These are phyloP conservation scores for Archocentrus centrarchus DNA, from an alignment of 2,113 vertebrate genomes.

Conservation along the genomic window DNA sequence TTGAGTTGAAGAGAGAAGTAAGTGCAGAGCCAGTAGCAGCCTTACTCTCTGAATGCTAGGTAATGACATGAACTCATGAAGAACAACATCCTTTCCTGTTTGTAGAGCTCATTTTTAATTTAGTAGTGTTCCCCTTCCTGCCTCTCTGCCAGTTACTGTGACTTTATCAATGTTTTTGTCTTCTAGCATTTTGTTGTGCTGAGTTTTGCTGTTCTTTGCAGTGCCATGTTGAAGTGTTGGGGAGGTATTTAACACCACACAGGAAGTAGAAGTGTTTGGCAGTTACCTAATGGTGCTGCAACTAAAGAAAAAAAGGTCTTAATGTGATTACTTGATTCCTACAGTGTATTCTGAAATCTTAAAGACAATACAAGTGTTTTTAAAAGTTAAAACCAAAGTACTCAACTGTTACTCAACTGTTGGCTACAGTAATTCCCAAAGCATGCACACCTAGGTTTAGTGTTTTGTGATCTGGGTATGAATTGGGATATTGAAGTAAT, in stretches of 20 bases:
- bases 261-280: not conserved
- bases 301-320: not conserved
- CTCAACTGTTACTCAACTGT: not conserved
- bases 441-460: not conserved
- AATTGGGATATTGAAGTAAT: not conserved
- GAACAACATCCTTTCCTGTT: conserved; percentile 62
- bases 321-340: not conserved
- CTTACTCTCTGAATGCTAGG: conserved; percentile 82
- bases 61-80: conserved; percentile 64
- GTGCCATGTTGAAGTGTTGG: conserved; percentile 9
- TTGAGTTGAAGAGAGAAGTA: conserved; percentile 83
- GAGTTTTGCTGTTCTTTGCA: not conserved
- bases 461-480: not conserved
- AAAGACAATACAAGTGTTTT: too few relatives aligned
- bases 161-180: conserved; percentile 18
- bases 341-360: not conserved
- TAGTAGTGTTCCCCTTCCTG: conserved; percentile 45
- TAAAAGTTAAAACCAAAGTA: too few relatives aligned
- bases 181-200: conserved; percentile 4
- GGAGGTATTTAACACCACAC: conserved; percentile 6
- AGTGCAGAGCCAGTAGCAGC: conserved; percentile 82
- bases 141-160: conserved; percentile 29
- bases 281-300: not conserved
- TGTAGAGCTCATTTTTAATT: conserved; percentile 65
- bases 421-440: not conserved